Conservation (phyloP, 2,888 invertebrate genomes). For the Hydriomena furcata region DNA sequence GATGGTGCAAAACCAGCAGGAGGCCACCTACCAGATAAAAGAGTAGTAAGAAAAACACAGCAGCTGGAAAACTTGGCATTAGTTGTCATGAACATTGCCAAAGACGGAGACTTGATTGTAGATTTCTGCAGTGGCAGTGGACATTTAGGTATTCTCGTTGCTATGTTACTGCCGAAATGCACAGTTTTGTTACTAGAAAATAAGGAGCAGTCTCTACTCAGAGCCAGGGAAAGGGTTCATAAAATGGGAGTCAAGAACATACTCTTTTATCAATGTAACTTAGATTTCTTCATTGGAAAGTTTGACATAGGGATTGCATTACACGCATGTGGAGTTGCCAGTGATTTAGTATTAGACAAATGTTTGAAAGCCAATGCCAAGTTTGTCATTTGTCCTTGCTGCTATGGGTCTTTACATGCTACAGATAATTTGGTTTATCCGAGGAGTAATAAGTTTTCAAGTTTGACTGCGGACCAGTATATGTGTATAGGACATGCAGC, state of each 20-base stretch:
- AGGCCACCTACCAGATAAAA: conserved; percentile 89
- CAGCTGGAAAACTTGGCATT: conserved; percentile 93
- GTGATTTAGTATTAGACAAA: conserved; percentile 94
- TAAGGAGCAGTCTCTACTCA: conserved; percentile 92
- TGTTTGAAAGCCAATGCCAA: conserved; percentile 90
- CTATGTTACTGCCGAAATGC: conserved; percentile 90
- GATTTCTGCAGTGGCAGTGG: conserved; percentile 98
- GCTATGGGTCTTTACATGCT: conserved; percentile 94
- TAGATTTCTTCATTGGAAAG: conserved; percentile 92
- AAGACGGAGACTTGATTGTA: conserved; percentile 88
- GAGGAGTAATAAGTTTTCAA: conserved; percentile 86
- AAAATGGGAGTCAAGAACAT: conserved; percentile 89
- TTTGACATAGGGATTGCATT: conserved; percentile 95
- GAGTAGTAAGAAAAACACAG: conserved; percentile 90
- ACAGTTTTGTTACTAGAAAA: conserved; percentile 94
- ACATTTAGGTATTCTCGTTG: conserved; percentile 94
- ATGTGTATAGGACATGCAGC: conserved; percentile 94
- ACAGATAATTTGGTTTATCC: conserved; percentile 93
- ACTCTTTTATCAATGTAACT: conserved; percentile 92
- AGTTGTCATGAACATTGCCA: conserved; percentile 88
- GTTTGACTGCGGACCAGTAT: conserved; percentile 85
- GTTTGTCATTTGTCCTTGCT: conserved; percentile 96
- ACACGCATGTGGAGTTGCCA: conserved; percentile 97
- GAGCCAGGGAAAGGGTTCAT: conserved; percentile 88
- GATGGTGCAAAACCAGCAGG: conserved; percentile 89